phyloP scores from a whole-genome alignment of 2,888 invertebrate species.

The Rhamnusium bicolor region DNA sequence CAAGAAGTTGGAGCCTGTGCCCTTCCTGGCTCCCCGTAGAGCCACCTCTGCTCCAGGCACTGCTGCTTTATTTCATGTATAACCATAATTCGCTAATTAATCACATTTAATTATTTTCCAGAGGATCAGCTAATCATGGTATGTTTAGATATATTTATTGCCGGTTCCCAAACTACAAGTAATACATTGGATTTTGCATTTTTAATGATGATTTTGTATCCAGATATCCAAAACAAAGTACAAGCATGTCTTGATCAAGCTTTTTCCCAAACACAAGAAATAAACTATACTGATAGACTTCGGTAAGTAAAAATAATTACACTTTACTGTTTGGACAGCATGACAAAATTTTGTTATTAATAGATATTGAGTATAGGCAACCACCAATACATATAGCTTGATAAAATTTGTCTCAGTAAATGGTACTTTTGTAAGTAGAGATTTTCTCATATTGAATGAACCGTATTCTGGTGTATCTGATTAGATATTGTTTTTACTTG shows the following conservation, averaged over 20 bases:
- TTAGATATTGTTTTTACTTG: no score
- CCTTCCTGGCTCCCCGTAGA: no score
- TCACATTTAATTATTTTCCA: slow-evolving; percentile 62
- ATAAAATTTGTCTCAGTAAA: neutral
- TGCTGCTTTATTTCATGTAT: no score
- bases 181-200: slow-evolving; percentile 77
- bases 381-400: neutral
- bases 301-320: slow-evolving; percentile 64
- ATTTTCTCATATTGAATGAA: no score
- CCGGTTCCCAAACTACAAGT: slow-evolving; percentile 78
- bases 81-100: neutral
- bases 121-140: slow-evolving; percentile 79
- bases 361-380: neutral
- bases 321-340: neutral
- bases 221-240: slow-evolving; percentile 75
- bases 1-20: no score
- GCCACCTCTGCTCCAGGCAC: no score
- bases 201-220: slow-evolving; percentile 75
- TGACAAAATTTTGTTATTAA: no score
- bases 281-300: slow-evolving; percentile 70
- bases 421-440: neutral
- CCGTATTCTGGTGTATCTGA: no score
- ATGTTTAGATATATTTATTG: slow-evolving; percentile 80
- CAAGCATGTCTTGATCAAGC: slow-evolving; percentile 73
- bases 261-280: slow-evolving; percentile 68